These are phyloP conservation scores for Acipenser ruthenus DNA, from an alignment of 2,797 vertebrate species.

Conservation along the genomic window DNA sequence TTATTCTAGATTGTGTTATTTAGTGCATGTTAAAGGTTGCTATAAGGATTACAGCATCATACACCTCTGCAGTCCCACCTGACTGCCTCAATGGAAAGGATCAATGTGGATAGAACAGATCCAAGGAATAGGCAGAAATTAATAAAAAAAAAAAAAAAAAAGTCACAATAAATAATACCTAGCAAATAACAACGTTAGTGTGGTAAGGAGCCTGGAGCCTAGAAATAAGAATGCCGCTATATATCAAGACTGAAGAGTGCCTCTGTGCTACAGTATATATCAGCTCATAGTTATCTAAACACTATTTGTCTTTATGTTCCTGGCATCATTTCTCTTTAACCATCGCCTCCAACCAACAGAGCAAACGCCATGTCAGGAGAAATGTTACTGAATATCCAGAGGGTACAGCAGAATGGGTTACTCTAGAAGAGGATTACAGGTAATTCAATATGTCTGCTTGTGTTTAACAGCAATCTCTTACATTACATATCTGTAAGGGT, in stretches of 20 bases:
- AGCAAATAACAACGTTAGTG: slow-evolving; percentile 4
- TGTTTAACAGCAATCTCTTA: too few relatives aligned
- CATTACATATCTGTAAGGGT: too few relatives aligned
- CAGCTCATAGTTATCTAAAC: slow-evolving; percentile 3
- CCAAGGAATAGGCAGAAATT: not conserved
- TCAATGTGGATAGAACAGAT: too few relatives aligned
- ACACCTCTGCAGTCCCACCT: too few relatives aligned
- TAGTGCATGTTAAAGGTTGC: too few relatives aligned
- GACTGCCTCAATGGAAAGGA: too few relatives aligned
- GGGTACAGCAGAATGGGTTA: slow-evolving; percentile 4
- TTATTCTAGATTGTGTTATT: too few relatives aligned
- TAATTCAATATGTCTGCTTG: too few relatives aligned
- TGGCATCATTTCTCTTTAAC: slow-evolving; percentile 15
- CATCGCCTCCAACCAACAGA: slow-evolving; percentile 4
- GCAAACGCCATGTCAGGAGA: slow-evolving; percentile 23
- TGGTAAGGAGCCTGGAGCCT: not conserved
- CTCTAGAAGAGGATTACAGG: not conserved
- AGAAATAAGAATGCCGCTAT: not conserved
- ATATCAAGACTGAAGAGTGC: not conserved
- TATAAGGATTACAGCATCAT: too few relatives aligned
- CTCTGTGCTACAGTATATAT: not conserved
- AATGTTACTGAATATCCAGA: not conserved
- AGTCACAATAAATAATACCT: slow-evolving; percentile 3
- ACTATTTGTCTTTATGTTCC: slow-evolving; percentile 5
- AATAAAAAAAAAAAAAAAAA: too few relatives aligned